These are phyloP conservation scores for Ennomos quercinarius DNA, from an alignment of 2,888 invertebrate species.

Conservation along the genomic window DNA sequence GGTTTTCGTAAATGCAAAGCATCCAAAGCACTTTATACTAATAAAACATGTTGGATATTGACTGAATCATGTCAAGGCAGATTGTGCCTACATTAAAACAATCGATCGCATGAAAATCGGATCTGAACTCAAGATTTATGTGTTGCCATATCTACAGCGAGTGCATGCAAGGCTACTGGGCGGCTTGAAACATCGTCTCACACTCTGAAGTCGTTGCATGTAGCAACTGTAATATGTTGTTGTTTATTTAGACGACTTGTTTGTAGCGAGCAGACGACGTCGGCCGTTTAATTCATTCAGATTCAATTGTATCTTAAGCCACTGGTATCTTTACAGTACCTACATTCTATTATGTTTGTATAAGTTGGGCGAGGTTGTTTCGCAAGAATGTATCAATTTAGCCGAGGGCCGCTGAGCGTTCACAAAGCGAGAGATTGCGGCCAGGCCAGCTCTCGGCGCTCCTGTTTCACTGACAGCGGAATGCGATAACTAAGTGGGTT, in stretches of 20 bases:
- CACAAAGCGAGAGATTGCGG: constrained; percentile 73
- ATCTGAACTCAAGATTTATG: constrained; percentile 31
- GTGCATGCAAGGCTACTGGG: constrained; percentile 26
- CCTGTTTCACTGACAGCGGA: constrained; percentile 77
- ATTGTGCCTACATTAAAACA: constrained; percentile 34
- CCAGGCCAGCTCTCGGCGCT: constrained; percentile 64
- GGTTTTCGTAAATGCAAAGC: too few relatives aligned
- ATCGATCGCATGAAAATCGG: constrained; percentile 33
- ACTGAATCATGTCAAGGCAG: constrained; percentile 40
- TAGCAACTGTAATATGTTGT: constrained; percentile 1
- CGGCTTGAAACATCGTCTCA: constrained; percentile 10
- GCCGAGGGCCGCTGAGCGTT: constrained; percentile 72
- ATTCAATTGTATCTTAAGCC: constrained; percentile 41
- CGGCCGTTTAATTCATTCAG: constrained; percentile 21
- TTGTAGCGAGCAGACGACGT: constrained; percentile 5
- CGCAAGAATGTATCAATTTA: constrained; percentile 82
- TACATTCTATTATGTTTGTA: constrained; percentile 72
- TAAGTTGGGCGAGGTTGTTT: constrained; percentile 81
- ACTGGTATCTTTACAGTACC: constrained; percentile 52
- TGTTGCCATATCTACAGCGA: constrained; percentile 27
- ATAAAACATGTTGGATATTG: constrained; percentile 27
- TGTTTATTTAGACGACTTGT: constrained; percentile 18
- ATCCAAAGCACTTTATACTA: not conserved
- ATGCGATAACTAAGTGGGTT: constrained; percentile 80
- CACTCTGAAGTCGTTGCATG: constrained; percentile 1